phyloP scores from a whole-genome alignment of 1,140 invertebrate species.

The Hermetia illucens region DNA sequence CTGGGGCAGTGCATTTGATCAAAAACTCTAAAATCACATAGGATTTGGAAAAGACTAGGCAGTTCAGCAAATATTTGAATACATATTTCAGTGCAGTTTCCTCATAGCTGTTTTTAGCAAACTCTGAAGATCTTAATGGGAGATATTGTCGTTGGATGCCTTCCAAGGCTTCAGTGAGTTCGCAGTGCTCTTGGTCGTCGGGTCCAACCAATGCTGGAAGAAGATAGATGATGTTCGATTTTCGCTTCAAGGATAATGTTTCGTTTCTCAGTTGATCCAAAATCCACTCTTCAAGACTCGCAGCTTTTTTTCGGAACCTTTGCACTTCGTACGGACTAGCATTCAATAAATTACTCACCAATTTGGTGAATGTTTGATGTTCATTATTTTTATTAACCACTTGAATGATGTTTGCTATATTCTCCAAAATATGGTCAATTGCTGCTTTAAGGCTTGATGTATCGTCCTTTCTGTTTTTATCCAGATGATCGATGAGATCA shows the following conservation, averaged over 20 bases:
- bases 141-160: slow-evolving; percentile 2
- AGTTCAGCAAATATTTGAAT: slow-evolving; percentile 1
- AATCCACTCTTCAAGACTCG: background rate
- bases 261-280: background rate
- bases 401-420: background rate
- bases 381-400: too few species aligned
- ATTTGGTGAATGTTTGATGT: background rate
- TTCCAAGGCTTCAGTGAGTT: slow-evolving; percentile 1
- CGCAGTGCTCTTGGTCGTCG: background rate
- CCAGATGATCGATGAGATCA: slow-evolving; percentile 1
- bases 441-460: background rate
- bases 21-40: slow-evolving; percentile 4
- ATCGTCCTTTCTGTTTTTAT: slow-evolving; percentile 2
- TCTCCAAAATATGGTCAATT: background rate
- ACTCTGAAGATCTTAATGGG: slow-evolving; percentile 5
- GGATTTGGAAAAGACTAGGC: slow-evolving; percentile 3
- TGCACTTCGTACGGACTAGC: slow-evolving; percentile 1
- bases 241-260: slow-evolving; percentile 2
- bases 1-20: slow-evolving; percentile 1
- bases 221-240: slow-evolving; percentile 2
- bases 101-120: slow-evolving; percentile 3
- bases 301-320: background rate
- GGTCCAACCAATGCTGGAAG: slow-evolving; percentile 3
- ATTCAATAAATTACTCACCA: background rate
- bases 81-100: background rate